Conservation (phyloP, 2,888 invertebrate genomes). For the Celastrina argiolus region DNA sequence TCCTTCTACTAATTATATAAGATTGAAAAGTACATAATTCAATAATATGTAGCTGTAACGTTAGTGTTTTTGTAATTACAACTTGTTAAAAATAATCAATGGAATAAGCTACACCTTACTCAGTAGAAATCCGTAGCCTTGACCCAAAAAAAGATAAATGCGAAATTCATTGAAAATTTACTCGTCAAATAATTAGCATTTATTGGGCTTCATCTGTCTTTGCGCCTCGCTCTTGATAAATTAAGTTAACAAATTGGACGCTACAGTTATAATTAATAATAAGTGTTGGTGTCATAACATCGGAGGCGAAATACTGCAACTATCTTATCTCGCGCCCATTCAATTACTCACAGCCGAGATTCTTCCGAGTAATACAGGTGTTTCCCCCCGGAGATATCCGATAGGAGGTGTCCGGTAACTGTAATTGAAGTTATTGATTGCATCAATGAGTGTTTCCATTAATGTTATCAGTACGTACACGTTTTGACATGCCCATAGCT, state of each 20-base stretch:
- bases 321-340: conserved; percentile 22
- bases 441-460: conserved; percentile 59
- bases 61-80: too few relatives aligned
- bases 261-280: background rate
- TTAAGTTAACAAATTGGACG: background rate
- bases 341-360: conserved; percentile 27
- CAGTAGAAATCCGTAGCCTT: background rate
- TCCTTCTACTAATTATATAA: background rate
- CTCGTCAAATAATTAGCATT: background rate
- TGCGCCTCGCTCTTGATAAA: background rate
- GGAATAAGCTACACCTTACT: too few relatives aligned
- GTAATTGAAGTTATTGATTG: conserved; percentile 67
- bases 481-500: conserved; percentile 62
- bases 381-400: conserved; percentile 37
- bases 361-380: conserved; percentile 34
- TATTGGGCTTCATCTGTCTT: background rate
- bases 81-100: too few relatives aligned
- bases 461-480: conserved; percentile 68
- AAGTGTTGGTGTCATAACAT: conserved; percentile 16
- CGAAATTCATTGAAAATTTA: background rate
- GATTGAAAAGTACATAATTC: background rate
- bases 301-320: conserved; percentile 19
- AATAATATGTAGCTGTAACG: too few relatives aligned
- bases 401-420: conserved; percentile 57
- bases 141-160: background rate